Percentiles rank a stretch among this genome's conserved stretches.
These are phyloP conservation scores for Tragelaphus strepsiceros DNA, from an alignment of 2,113 vertebrate genomes.

Conservation along the genomic window DNA sequence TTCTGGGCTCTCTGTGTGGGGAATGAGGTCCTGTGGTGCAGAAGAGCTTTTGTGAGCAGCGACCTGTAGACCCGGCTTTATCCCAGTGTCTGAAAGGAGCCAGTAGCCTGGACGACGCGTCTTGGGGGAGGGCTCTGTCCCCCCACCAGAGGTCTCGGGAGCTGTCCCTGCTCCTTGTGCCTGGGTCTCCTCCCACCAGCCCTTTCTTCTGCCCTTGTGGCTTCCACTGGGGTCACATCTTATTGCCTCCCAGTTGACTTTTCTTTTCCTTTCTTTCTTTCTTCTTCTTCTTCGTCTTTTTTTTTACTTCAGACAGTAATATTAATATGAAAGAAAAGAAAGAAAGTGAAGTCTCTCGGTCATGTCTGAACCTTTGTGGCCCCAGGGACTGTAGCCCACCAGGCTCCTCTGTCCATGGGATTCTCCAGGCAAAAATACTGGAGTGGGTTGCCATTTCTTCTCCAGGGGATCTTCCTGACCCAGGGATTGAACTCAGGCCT, in stretches of 20 bases:
- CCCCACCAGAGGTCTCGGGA: background rate
- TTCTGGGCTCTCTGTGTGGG: background rate
- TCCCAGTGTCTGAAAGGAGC: background rate
- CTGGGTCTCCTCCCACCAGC: background rate
- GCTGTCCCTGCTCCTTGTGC: no score
- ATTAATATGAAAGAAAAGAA: background rate
- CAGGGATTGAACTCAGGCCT: background rate
- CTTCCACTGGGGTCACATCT: background rate
- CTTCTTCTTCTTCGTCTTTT: background rate
- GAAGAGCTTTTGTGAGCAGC: slow-evolving; percentile 21
- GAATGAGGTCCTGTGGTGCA: background rate
- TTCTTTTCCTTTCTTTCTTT: background rate
- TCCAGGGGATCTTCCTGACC: background rate
- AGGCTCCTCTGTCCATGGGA: background rate
- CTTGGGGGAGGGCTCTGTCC: background rate
- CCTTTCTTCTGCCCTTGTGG: background rate
- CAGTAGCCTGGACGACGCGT: background rate
- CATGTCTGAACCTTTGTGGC: background rate
- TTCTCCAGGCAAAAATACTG: background rate
- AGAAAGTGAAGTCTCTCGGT: background rate
- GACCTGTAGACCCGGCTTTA: background rate
- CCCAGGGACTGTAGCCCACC: background rate
- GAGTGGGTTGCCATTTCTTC: background rate
- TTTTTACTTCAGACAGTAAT: background rate
- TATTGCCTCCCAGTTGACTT: background rate